Evolutionary conservation across 2,113 vertebrate species (phyloP), one percentile per base, ranked within the genome.

Genomic region (Silurus asotus): DNA sequence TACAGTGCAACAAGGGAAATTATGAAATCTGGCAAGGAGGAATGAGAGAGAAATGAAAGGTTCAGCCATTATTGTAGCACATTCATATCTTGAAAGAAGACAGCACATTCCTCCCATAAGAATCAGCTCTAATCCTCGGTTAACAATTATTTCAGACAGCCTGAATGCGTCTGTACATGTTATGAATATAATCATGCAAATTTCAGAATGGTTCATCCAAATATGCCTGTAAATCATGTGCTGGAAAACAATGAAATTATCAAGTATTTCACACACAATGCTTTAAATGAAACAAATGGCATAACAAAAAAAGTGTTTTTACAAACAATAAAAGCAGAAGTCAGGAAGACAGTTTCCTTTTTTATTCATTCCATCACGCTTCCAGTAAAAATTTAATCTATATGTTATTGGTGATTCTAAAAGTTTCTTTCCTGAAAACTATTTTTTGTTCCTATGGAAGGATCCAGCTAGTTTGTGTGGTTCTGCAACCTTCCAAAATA

Each of bases 111-210:
- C 59, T 65, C 62, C 69, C 86, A 45, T 23, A 69, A 53, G 72
- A 78, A 81, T 82, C 59, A 67, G n/a, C 55, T 81, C 55, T 69
- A 67, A 83, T 87, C 45, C 80, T 62, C 75, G 67, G 70, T 86
- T 78, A 84, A 75, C 83, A 90, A 87, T 88, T 83, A 88, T 56
- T 53, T 20, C 8, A 61, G 84, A 86, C 78, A 88, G 53, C 55
- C 76, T n/a, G 56, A 89, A 88, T 86, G 76, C 84, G 74, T 75
- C 87, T 87, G 81, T 86, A 87, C 85, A 80, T 84, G 74, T 87
- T 87, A 90, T 87, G 86, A 90, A 90, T 82, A 88, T 88, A 85
- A 90, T 83, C 79, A 81, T 88, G 86, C 67, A 88, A 89, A 91
- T 92, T 92, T 88, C 89, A 85, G 83, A 89, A 87, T 79, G 81